A percentile compares a stretch with the other conserved stretches of the same genome.
Evolutionary conservation across 1,140 invertebrate genomes (phyloP).

Genomic region (Sarcophaga bullata): DNA sequence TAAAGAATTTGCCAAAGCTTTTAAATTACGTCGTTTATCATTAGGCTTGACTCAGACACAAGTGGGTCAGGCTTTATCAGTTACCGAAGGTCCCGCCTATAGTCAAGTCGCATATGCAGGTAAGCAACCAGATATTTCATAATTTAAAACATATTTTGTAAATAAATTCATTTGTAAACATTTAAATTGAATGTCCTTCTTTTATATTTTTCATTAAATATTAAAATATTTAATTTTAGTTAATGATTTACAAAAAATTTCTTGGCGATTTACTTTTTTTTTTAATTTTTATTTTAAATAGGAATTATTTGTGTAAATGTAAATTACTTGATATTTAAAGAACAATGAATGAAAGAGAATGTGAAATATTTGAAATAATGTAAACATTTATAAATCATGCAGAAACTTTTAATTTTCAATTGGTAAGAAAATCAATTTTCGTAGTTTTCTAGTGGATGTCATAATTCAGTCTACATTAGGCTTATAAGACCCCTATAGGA

Average conservation of each 20-base stretch:
- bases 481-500: no score
- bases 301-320: no score
- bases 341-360: no score
- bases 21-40: conserved; percentile 92
- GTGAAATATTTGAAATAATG: no score
- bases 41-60: conserved; percentile 96
- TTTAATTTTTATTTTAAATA: neutral
- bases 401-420: no score
- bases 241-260: no score
- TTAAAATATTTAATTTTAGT: neutral
- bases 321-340: no score
- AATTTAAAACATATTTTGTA: neutral
- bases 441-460: no score
- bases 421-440: no score
- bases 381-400: no score
- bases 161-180: neutral
- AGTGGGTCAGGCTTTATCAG: conserved; percentile 92
- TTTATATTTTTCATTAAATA: neutral
- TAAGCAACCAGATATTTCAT: conserved; percentile 65
- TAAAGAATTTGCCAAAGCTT: conserved; percentile 97
- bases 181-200: neutral
- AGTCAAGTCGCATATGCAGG: conserved; percentile 99
- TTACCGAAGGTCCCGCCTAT: conserved; percentile 96
- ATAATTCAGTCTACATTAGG: no score
- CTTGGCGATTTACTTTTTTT: no score